These are phyloP conservation scores for Hucho hucho DNA, from an alignment of 2,113 vertebrate genomes.

Conservation along the genomic window DNA sequence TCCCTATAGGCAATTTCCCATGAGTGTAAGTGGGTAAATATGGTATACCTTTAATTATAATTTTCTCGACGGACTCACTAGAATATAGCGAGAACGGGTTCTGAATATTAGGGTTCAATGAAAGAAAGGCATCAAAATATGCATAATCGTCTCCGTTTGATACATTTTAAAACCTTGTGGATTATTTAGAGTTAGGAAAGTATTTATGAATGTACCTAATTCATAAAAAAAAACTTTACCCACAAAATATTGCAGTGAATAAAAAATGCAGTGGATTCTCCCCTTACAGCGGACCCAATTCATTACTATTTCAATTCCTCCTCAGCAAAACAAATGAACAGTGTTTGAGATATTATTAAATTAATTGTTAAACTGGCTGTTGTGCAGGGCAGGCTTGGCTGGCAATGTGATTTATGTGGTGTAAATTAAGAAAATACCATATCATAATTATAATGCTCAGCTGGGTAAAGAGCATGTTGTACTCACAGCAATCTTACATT, in stretches of 20 bases:
- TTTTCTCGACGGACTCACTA: no score
- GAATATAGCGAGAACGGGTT: no score
- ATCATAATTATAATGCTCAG: conserved; percentile 54
- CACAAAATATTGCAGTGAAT: background rate
- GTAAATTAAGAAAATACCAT: conserved; percentile 68
- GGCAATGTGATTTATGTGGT: conserved; percentile 67
- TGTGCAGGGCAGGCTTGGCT: conserved; percentile 34
- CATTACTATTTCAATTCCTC: conserved; percentile 57
- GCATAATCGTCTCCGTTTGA: no score
- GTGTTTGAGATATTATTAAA: conserved; percentile 56
- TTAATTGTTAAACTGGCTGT: conserved; percentile 56
- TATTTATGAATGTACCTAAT: conserved; percentile 26
- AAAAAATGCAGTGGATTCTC: conserved; percentile 3
- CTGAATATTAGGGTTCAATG: no score
- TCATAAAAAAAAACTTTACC: background rate
- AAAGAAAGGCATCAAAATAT: no score
- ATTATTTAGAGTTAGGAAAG: background rate
- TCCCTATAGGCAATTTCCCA: no score
- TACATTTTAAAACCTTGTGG: no score
- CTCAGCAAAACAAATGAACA: conserved; percentile 55
- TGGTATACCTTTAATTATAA: no score
- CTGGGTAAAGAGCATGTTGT: conserved; percentile 48
- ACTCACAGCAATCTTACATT: conserved; percentile 42
- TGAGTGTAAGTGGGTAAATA: no score
- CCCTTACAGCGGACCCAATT: conserved; percentile 46